Evolutionary conservation across 2,113 vertebrate genomes (phyloP).

Genomic region (Sorex araneus): DNA sequence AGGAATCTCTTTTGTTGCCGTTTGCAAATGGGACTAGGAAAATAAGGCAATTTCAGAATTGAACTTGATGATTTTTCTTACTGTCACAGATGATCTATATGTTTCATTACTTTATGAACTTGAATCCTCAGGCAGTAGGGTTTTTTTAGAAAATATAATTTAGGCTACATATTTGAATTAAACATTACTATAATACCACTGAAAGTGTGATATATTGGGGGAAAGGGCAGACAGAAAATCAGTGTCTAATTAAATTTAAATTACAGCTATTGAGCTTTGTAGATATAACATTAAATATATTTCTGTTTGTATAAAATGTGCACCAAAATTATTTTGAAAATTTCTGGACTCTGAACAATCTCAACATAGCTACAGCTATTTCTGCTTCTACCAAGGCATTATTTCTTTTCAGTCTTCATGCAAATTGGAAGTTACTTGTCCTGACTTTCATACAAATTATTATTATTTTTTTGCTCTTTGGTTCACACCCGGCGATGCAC

Average conservation of each 20-base stretch:
- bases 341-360: not conserved
- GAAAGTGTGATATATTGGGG: constrained; percentile 58
- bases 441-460: not conserved
- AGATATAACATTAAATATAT: constrained; percentile 35
- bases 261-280: constrained; percentile 46
- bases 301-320: constrained; percentile 59
- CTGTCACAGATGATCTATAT: constrained; percentile 91
- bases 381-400: not conserved
- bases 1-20: constrained; percentile 73
- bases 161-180: constrained; percentile 81
- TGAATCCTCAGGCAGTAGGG: constrained; percentile 87
- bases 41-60: constrained; percentile 84
- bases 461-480: too few relatives aligned
- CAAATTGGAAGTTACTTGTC: not conserved
- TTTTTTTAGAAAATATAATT: constrained; percentile 81
- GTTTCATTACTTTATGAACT: constrained; percentile 90
- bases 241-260: constrained; percentile 70
- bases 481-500: too few relatives aligned
- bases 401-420: not conserved
- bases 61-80: constrained; percentile 88
- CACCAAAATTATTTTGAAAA: not conserved
- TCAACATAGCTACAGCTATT: not conserved
- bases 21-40: constrained; percentile 72
- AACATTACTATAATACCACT: constrained; percentile 66
- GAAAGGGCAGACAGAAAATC: constrained; percentile 51